Evolutionary conservation across 2,797 vertebrate genomes (phyloP), one percentile per base, ranked within the genome.

Genomic region (Microcaecilia unicolor): DNA sequence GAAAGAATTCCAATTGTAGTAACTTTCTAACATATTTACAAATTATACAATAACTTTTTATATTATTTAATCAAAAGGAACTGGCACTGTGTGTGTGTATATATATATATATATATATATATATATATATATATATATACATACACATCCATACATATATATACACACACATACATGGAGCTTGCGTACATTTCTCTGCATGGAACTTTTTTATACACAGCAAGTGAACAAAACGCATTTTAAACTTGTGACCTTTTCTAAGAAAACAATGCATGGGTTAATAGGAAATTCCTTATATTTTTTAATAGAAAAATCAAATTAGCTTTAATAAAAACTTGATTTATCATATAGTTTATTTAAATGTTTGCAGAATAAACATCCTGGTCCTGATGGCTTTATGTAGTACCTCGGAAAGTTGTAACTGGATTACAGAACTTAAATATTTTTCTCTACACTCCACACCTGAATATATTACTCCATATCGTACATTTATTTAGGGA

Each of bases 121-220:
- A n/a, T n/a, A n/a, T n/a, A n/a, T n/a, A n/a, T n/a, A n/a, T n/a
- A n/a, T n/a, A n/a, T n/a, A n/a, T n/a, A n/a, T n/a, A n/a, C n/a
- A n/a, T n/a, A n/a, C n/a, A n/a, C n/a, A n/a, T n/a, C n/a, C n/a
- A n/a, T n/a, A n/a, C n/a, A n/a, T n/a, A n/a, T n/a, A n/a, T n/a
- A n/a, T n/a, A n/a, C n/a, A n/a, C n/a, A n/a, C n/a, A n/a, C n/a
- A n/a, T n/a, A n/a, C n/a, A n/a, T n/a, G n/a, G n/a, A n/a, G n/a
- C n/a, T n/a, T n/a, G n/a, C n/a, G n/a, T n/a, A n/a, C n/a, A n/a
- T n/a, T n/a, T n/a, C n/a, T n/a, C n/a, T n/a, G n/a, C n/a, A n/a
- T n/a, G n/a, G n/a, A n/a, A n/a, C n/a, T n/a, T n/a, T n/a, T 32
- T 31, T 44, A 29, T 61, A 61, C 43, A 68, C 66, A 64, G 55